These are phyloP conservation scores for Phymatocera aterrima DNA, from an alignment of 2,888 invertebrate genomes.

Conservation along the genomic window DNA sequence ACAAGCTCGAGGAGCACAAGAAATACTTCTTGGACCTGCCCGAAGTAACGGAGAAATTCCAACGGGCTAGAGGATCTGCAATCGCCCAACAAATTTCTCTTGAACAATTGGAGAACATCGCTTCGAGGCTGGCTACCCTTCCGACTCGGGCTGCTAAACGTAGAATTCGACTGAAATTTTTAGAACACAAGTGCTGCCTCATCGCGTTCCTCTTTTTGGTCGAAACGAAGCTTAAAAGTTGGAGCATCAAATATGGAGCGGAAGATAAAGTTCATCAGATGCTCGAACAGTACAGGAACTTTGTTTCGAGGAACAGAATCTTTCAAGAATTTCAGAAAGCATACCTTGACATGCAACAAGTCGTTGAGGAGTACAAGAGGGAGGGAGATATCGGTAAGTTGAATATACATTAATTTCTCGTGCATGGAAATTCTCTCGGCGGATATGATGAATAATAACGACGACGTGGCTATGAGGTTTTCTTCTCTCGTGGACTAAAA, in stretches of 20 bases:
- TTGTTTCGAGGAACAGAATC: constrained; percentile 93
- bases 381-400: constrained; percentile 87
- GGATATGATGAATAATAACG: constrained; percentile 7
- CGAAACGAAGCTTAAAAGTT: constrained; percentile 91
- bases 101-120: constrained; percentile 90
- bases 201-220: constrained; percentile 94
- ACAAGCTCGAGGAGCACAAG: constrained; percentile 92
- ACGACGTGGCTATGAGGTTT: background rate
- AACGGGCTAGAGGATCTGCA: constrained; percentile 83
- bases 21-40: constrained; percentile 92
- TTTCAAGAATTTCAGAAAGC: constrained; percentile 97
- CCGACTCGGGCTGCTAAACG: constrained; percentile 88
- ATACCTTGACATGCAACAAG: constrained; percentile 93
- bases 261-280: constrained; percentile 89
- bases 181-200: constrained; percentile 95
- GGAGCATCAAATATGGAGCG: constrained; percentile 93
- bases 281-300: constrained; percentile 92
- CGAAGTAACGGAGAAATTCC: constrained; percentile 86
- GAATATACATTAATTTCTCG: background rate
- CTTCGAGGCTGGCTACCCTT: constrained; percentile 85
- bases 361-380: constrained; percentile 91
- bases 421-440: background rate
- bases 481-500: background rate
- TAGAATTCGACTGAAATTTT: constrained; percentile 90
- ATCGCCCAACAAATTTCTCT: constrained; percentile 84